phyloP scores from a whole-genome alignment of 2,888 invertebrate genomes.

The Machimus rusticus region DNA sequence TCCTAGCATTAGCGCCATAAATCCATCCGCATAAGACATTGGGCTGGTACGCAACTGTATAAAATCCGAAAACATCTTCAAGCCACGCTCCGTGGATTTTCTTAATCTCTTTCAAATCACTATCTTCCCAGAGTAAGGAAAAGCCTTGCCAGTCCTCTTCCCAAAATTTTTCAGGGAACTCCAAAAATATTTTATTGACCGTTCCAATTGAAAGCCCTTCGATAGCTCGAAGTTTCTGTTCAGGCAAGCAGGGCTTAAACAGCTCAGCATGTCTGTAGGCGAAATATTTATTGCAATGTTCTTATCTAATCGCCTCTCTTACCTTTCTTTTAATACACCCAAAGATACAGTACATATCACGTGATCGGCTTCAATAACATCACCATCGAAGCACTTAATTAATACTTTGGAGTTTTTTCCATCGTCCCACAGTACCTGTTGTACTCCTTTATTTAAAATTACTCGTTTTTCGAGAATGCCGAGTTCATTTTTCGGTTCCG shows the following conservation, averaged over 20 bases:
- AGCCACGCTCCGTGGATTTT: constrained; percentile 67
- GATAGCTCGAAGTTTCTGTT: constrained; percentile 64
- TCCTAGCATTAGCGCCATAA: constrained; percentile 69
- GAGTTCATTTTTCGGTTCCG: constrained; percentile 41
- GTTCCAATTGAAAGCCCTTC: constrained; percentile 68
- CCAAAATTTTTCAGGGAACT: constrained; percentile 70
- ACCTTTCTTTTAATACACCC: constrained; percentile 68
- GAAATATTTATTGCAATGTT: not conserved
- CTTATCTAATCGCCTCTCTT: not conserved
- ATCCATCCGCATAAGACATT: constrained; percentile 75
- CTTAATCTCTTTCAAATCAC: constrained; percentile 61
- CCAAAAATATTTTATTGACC: constrained; percentile 70
- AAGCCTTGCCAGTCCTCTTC: constrained; percentile 65
- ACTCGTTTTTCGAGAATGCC: constrained; percentile 58
- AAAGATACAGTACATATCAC: constrained; percentile 69
- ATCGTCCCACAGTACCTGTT: constrained; percentile 57
- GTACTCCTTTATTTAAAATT: constrained; percentile 54
- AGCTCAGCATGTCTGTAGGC: constrained; percentile 52
- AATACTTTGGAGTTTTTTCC: constrained; percentile 51
- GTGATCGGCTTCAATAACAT: constrained; percentile 66
- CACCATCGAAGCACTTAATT: constrained; percentile 60
- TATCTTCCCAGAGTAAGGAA: constrained; percentile 68
- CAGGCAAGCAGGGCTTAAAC: constrained; percentile 65
- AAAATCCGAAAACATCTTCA: constrained; percentile 73
- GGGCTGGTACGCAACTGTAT: constrained; percentile 70